These are phyloP conservation scores for Troides helena DNA, from an alignment of 2,888 invertebrate species.

Conservation along the genomic window DNA sequence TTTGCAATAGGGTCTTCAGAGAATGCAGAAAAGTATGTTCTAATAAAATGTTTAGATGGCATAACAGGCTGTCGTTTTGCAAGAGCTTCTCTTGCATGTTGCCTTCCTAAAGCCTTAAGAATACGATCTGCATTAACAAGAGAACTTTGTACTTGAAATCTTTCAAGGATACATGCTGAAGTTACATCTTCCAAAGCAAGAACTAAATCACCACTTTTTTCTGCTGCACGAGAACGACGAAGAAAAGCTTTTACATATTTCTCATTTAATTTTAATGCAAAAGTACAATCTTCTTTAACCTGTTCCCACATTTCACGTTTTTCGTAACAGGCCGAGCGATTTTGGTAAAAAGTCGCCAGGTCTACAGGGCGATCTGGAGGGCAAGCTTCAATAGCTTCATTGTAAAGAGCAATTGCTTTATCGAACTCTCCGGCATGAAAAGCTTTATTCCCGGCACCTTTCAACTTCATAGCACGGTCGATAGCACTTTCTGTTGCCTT, in stretches of 20 bases:
- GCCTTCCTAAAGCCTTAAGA: slow-evolving; percentile 88
- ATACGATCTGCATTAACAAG: slow-evolving; percentile 92
- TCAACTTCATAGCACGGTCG: slow-evolving; percentile 87
- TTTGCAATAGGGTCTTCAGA: slow-evolving; percentile 90
- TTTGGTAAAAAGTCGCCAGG: slow-evolving; percentile 95
- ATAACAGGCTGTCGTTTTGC: slow-evolving; percentile 84
- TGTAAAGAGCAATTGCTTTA: slow-evolving; percentile 94
- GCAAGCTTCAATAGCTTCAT: slow-evolving; percentile 95
- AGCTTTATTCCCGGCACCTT: slow-evolving; percentile 92
- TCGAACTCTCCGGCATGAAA: slow-evolving; percentile 93
- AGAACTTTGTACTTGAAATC: slow-evolving; percentile 90
- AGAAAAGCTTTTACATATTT: slow-evolving; percentile 93
- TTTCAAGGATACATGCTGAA: slow-evolving; percentile 94
- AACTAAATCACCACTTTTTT: slow-evolving; percentile 88
- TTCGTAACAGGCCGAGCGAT: slow-evolving; percentile 97
- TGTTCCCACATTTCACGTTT: slow-evolving; percentile 91
- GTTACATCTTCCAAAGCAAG: slow-evolving; percentile 95
- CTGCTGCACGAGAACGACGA: slow-evolving; percentile 90
- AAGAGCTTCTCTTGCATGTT: slow-evolving; percentile 88
- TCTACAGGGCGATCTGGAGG: slow-evolving; percentile 86
- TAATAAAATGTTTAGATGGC: slow-evolving; percentile 92
- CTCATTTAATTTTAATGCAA: slow-evolving; percentile 90
- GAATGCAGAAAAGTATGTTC: slow-evolving; percentile 93
- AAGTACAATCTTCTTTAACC: slow-evolving; percentile 92
- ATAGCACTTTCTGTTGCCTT: slow-evolving; percentile 80